Percentiles rank a stretch among this genome's conserved stretches.
Evolutionary conservation across 1,140 invertebrate species (phyloP).

Genomic region (Mizuhopecten yessoensis): DNA sequence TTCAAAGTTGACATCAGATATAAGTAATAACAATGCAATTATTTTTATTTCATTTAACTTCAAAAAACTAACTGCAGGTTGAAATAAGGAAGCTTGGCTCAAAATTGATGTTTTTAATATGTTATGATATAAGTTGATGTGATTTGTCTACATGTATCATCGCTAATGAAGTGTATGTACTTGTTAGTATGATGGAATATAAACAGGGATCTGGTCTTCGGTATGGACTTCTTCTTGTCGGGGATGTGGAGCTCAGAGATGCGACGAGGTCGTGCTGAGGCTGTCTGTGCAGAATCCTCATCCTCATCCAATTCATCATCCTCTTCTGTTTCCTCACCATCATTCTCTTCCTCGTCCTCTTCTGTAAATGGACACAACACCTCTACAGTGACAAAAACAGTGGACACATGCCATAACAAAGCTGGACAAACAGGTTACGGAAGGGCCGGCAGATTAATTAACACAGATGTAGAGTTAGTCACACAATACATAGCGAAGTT

Average conservation of each 20-base stretch:
- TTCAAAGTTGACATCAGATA: too few species aligned
- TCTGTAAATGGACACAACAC: constrained; percentile 57
- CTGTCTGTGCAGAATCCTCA: constrained; percentile 86
- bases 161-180: constrained; percentile 85
- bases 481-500: too few species aligned
- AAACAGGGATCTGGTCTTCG: constrained; percentile 97
- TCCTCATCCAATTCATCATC: constrained; percentile 83
- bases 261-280: constrained; percentile 89
- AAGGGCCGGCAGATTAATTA: too few species aligned
- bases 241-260: constrained; percentile 95
- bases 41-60: too few species aligned
- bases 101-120: too few species aligned
- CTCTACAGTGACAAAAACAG: constrained; percentile 60
- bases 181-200: constrained; percentile 97
- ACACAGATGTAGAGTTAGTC: too few species aligned
- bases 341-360: constrained; percentile 86
- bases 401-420: neutral
- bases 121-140: too few species aligned
- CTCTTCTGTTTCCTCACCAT: constrained; percentile 75
- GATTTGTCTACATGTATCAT: too few species aligned
- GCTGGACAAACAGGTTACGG: neutral
- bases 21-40: too few species aligned
- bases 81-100: too few species aligned
- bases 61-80: too few species aligned
- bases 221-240: constrained; percentile 95